A percentile compares a stretch with the other conserved stretches of the same genome.
Conservation (phyloP, 2,888 invertebrate genomes). For the Anthrax anthrax region DNA sequence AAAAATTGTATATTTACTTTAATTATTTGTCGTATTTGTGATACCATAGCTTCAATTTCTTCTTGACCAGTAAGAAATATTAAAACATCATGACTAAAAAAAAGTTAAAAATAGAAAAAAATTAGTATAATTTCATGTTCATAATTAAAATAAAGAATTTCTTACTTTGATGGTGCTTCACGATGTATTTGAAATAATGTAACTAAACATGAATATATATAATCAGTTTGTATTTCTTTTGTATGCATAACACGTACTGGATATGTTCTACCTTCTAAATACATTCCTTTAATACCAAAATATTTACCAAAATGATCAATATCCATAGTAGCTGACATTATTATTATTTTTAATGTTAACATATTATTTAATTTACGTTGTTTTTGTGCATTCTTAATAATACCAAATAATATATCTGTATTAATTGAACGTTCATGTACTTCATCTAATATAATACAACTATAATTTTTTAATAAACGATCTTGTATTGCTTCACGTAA, state of each 20-base stretch:
- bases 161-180: slow-evolving; percentile 64
- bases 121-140: background rate
- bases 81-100: slow-evolving; percentile 70
- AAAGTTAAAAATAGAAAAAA: slow-evolving; percentile 11
- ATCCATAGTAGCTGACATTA: slow-evolving; percentile 96
- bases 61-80: slow-evolving; percentile 94
- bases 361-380: slow-evolving; percentile 44
- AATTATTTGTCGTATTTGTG: slow-evolving; percentile 55
- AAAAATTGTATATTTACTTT: slow-evolving; percentile 36
- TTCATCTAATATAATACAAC: slow-evolving; percentile 78
- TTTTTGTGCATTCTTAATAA: slow-evolving; percentile 76
- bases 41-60: slow-evolving; percentile 79
- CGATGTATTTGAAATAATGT: slow-evolving; percentile 83
- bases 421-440: slow-evolving; percentile 91
- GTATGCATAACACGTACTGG: slow-evolving; percentile 64
- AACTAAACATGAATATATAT: slow-evolving; percentile 65
- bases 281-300: slow-evolving; percentile 76
- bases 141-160: slow-evolving; percentile 9
- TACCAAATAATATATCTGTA: slow-evolving; percentile 86
- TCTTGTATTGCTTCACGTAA: slow-evolving; percentile 78
- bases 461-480: slow-evolving; percentile 59
- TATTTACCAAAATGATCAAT: slow-evolving; percentile 84
- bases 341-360: slow-evolving; percentile 56
- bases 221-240: slow-evolving; percentile 62
- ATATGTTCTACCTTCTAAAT: slow-evolving; percentile 78